Conservation (phyloP, 2,797 vertebrate species). For the Sebastiscus albofasciatus region DNA sequence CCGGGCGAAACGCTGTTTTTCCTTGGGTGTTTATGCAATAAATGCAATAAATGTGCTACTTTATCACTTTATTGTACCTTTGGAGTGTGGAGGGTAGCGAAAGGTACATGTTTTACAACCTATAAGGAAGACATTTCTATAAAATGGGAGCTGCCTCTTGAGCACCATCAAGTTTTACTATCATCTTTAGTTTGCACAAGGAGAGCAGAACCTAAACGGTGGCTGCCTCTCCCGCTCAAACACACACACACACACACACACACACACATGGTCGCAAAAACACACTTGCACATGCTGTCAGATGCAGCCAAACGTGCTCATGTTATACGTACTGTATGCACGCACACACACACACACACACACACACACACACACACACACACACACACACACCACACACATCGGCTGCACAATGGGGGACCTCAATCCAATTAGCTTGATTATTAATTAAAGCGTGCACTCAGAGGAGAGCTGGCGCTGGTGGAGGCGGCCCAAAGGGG, state of each 20-base stretch:
- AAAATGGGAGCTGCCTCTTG: constrained; percentile 74
- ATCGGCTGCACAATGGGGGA: constrained; percentile 64
- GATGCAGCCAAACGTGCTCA: constrained; percentile 30
- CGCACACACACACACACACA: not conserved
- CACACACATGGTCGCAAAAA: constrained; percentile 4
- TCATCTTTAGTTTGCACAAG: constrained; percentile 65
- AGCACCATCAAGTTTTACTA: constrained; percentile 77
- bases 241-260: constrained; percentile 7
- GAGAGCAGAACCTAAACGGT: constrained; percentile 59
- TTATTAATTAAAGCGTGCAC: constrained; percentile 82
- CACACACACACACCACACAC: not conserved
- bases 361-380: not conserved
- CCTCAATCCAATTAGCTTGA: constrained; percentile 82
- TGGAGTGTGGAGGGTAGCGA: constrained; percentile 57
- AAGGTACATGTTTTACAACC: constrained; percentile 74
- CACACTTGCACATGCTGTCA: constrained; percentile 7
- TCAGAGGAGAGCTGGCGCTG: constrained; percentile 70
- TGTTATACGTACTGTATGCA: constrained; percentile 30
- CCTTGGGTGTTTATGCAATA: constrained; percentile 63
- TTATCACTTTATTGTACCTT: constrained; percentile 68
- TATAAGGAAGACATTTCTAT: constrained; percentile 74
- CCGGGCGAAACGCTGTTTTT: constrained; percentile 33
- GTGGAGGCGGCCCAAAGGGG: constrained; percentile 72
- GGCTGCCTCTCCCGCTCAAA: constrained; percentile 26
- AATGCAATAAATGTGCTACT: constrained; percentile 61